phyloP scores from a whole-genome alignment of 2,888 invertebrate genomes.

The Terebella lapidaria region DNA sequence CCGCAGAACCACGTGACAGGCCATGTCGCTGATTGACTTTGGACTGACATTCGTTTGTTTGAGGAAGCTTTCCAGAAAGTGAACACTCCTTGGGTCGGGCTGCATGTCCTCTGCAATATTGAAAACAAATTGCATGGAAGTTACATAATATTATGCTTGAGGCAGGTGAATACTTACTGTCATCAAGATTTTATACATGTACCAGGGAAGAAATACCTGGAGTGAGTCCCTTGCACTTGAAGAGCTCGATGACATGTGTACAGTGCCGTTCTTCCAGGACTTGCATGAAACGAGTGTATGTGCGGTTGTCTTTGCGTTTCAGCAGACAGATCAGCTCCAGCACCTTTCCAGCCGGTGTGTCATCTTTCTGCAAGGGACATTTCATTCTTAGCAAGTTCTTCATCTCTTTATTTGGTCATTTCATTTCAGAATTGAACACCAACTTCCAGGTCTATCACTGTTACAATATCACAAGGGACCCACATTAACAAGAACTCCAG shows the following conservation, averaged over 20 bases:
- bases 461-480: no score
- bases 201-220: no score
- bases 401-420: no score
- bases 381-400: neutral
- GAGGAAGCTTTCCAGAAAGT: conserved; percentile 11
- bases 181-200: no score
- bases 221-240: neutral
- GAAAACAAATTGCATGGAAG: no score
- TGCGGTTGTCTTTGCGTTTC: conserved; percentile 20
- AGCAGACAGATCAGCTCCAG: conserved; percentile 22
- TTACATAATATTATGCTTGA: no score
- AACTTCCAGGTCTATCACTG: no score
- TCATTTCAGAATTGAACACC: no score
- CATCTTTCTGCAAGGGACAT: conserved; percentile 20
- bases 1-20: conserved; percentile 9
- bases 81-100: conserved; percentile 8
- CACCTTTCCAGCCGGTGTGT: conserved; percentile 20
- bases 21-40: conserved; percentile 10
- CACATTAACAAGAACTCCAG: no score
- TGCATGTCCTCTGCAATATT: neutral
- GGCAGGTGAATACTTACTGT: no score
- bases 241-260: neutral
- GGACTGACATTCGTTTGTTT: neutral
- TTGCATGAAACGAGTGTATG: conserved; percentile 15
- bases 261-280: conserved; percentile 13